Conservation (phyloP, 2,888 invertebrate species). For the Dasypogon diadema region DNA sequence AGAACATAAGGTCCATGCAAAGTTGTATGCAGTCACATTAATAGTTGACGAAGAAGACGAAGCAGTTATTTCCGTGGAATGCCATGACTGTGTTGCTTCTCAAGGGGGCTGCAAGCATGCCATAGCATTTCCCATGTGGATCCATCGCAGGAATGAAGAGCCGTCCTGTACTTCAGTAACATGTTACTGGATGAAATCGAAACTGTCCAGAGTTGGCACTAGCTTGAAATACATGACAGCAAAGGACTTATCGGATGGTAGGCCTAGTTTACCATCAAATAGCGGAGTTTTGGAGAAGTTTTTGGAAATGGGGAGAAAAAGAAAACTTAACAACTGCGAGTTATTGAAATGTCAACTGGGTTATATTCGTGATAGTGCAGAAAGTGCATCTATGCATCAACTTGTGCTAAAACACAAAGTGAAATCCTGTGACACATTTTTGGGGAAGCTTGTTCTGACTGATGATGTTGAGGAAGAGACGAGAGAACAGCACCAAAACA, state of each 20-base stretch:
- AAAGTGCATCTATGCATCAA: no score
- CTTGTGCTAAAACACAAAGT: no score
- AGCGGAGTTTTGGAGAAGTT: background rate
- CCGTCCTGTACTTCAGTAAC: background rate
- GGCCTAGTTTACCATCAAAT: background rate
- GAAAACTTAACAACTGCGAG: background rate
- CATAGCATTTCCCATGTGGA: conserved; percentile 35
- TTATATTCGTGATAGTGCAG: no score
- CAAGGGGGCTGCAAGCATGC: conserved; percentile 46
- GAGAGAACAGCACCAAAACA: no score
- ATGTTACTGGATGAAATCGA: conserved; percentile 18
- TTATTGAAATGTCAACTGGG: no score
- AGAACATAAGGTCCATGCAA: background rate
- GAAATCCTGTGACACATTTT: no score
- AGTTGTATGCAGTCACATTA: background rate
- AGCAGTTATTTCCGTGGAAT: background rate
- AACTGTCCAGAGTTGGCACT: background rate
- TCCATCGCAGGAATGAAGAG: conserved; percentile 57
- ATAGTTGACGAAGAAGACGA: background rate
- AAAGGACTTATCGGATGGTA: background rate
- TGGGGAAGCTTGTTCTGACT: no score
- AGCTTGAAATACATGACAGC: background rate
- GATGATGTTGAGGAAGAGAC: no score
- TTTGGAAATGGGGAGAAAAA: background rate
- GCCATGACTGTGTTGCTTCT: background rate